Percentiles rank a stretch among this genome's conserved stretches.
phyloP scores from a whole-genome alignment of 2,888 invertebrate species.

The Xanthia togata region DNA sequence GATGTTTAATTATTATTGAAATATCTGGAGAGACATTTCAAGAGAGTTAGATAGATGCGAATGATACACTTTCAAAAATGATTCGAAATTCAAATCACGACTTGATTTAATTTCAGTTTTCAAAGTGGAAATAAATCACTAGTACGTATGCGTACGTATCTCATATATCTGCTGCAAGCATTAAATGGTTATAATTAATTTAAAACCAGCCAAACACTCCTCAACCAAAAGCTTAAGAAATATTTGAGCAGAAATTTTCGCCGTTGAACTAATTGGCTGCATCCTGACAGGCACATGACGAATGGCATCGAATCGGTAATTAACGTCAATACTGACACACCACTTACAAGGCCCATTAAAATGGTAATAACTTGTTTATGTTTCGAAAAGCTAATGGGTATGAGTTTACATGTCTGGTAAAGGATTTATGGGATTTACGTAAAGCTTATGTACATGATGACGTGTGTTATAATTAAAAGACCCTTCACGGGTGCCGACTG shows the following conservation, averaged over 20 bases:
- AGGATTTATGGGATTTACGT: slow-evolving; percentile 27
- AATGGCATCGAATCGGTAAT: slow-evolving; percentile 57
- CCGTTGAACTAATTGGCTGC: slow-evolving; percentile 52
- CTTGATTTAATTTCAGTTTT: background rate
- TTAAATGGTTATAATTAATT: background rate
- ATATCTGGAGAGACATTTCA: background rate
- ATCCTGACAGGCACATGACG: slow-evolving; percentile 55
- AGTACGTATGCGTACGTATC: no score
- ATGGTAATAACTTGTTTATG: slow-evolving; percentile 60
- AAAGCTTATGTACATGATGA: background rate
- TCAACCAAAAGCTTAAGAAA: slow-evolving; percentile 22
- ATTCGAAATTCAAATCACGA: no score
- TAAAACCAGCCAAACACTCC: background rate
- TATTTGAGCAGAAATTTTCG: slow-evolving; percentile 37
- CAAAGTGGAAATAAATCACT: background rate
- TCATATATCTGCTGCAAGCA: background rate
- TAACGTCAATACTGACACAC: slow-evolving; percentile 54
- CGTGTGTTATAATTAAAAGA: slow-evolving; percentile 27
- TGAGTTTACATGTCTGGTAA: slow-evolving; percentile 36
- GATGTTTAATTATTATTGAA: background rate
- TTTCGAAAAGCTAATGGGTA: slow-evolving; percentile 53
- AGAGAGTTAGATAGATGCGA: background rate
- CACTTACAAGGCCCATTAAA: slow-evolving; percentile 56
- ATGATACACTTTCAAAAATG: background rate
- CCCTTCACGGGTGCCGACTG: slow-evolving; percentile 2